These are phyloP conservation scores for Xenus cinereus DNA, from an alignment of 2,113 vertebrate species.

Conservation along the genomic window DNA sequence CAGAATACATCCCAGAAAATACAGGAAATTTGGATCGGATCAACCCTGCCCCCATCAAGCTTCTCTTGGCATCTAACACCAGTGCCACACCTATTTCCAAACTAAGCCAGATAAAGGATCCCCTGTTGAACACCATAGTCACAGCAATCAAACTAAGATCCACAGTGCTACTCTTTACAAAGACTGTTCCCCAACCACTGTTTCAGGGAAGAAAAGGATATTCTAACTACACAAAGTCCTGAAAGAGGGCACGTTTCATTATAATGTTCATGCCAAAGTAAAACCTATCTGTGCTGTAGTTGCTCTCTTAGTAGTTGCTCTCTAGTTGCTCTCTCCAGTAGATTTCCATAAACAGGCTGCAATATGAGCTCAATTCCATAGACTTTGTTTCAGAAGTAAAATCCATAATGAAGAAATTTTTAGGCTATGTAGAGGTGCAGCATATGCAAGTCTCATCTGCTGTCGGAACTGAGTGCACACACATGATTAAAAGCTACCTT, in stretches of 20 bases:
- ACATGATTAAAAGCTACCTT: constrained; percentile 10
- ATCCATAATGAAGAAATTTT: not conserved
- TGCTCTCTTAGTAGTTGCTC: not conserved
- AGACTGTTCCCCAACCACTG: not conserved
- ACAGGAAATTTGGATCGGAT: not conserved
- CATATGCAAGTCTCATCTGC: not conserved
- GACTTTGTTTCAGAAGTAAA: not conserved
- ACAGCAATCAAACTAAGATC: not conserved
- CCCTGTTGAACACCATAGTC: not conserved
- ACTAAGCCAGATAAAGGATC: not conserved
- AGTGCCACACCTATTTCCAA: not conserved
- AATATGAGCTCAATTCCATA: not conserved
- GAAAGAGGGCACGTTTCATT: not conserved
- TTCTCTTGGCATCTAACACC: not conserved
- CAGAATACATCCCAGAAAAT: not conserved
- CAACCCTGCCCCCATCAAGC: not conserved
- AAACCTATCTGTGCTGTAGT: not conserved
- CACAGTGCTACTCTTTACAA: not conserved
- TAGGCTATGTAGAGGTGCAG: not conserved
- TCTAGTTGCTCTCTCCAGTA: not conserved
- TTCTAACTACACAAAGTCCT: not conserved
- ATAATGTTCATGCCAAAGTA: not conserved
- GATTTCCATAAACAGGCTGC: not conserved
- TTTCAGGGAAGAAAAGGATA: not conserved
- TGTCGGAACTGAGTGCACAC: not conserved